Conservation (phyloP, 2,113 vertebrate species). For the Tupaia chinensis region DNA sequence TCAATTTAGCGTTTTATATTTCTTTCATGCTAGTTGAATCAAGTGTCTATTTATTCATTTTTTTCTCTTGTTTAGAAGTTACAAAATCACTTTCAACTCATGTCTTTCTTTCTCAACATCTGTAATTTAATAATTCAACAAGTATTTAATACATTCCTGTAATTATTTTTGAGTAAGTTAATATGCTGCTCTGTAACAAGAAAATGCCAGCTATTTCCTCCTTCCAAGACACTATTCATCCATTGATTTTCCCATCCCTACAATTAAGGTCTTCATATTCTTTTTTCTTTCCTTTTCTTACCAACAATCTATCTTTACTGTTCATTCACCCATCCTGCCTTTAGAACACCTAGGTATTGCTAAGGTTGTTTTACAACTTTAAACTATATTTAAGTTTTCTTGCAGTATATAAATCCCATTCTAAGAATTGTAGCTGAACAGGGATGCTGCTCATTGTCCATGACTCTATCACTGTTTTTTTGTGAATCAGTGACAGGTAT, state of each 20-base stretch:
- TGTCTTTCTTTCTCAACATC: background rate
- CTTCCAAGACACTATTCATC: background rate
- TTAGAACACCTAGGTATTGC: background rate
- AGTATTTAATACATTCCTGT: background rate
- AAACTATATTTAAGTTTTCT: conserved; percentile 18
- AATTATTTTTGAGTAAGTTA: background rate
- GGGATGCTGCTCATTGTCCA: background rate
- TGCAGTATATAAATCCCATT: background rate
- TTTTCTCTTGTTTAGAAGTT: background rate
- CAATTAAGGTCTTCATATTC: background rate
- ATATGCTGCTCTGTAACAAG: background rate
- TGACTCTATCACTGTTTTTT: background rate
- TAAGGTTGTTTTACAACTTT: background rate
- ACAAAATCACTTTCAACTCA: background rate
- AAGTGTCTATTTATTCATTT: background rate
- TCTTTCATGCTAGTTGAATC: conserved; percentile 1
- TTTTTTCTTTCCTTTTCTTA: background rate
- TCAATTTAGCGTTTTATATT: background rate
- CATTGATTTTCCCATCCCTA: background rate
- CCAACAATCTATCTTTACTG: background rate
- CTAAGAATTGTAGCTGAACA: background rate
- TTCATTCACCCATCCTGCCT: background rate
- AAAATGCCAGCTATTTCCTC: background rate
- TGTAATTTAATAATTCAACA: conserved; percentile 33
- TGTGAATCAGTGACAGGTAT: background rate